Conservation (phyloP, 2,113 vertebrate genomes). For the Ptilorrhoa leucosticta region DNA sequence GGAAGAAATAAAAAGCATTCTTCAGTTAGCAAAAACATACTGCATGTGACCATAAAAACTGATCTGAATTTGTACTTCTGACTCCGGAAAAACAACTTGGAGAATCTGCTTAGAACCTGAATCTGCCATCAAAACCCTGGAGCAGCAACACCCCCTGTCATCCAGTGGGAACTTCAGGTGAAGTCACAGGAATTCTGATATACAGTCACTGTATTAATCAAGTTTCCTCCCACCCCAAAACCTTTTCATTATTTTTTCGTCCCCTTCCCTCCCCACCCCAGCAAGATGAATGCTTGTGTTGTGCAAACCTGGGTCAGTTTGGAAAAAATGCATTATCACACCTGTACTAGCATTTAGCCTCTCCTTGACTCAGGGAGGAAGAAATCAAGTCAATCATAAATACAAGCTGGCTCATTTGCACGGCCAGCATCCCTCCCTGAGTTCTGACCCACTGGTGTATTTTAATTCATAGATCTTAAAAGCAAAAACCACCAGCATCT, state of each 20-base stretch:
- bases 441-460: neutral
- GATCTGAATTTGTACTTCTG: neutral
- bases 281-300: neutral
- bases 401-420: neutral
- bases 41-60: neutral
- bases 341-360: neutral
- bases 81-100: neutral
- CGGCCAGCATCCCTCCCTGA: neutral
- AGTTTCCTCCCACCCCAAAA: rapidly evolving
- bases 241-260: neutral
- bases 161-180: neutral
- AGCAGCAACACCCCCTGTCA: neutral
- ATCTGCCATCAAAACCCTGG: neutral
- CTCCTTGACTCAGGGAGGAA: neutral
- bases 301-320: neutral
- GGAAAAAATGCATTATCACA: neutral
- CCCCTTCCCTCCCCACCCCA: rapidly evolving
- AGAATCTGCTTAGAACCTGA: neutral
- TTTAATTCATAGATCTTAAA: neutral
- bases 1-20: neutral
- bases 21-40: neutral
- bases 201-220: neutral
- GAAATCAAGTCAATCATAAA: neutral
- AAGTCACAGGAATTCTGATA: neutral
- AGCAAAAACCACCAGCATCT: neutral